Base-by-base conservation (phyloP, 2,888 invertebrate genomes). In the Morpho deidamia region DNA sequence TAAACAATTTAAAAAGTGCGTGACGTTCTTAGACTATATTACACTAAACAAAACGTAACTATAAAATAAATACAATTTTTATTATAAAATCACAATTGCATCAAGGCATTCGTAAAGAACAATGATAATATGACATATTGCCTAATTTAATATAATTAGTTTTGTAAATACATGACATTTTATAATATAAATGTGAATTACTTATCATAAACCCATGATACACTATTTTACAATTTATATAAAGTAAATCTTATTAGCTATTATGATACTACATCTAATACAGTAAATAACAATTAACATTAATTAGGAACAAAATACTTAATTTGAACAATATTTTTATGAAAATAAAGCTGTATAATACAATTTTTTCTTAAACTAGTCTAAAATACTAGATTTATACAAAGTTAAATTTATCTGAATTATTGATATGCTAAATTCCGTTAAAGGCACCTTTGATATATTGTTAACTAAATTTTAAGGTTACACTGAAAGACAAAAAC, bases 11-110 rank as follows among this genome's bases (percentile, higher is more conserved):
- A 81, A 75, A 79, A 75, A 73, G 56, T 62, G 54, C 57, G 56
- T 48, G 49, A 43, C 56, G 51, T 55, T 38, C 50, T 59, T 56
- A 59, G 47, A 43, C 14, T 59, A 55, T 43, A 48, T 34, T 55
- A 53, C 42, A 40, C 43, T 52, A 50, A 40, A 33, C 54, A 51
- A 37, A 56, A 59, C 49, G 40, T 59, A 53, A 51, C 51, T 55
- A 51, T 54, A 74, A 47, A 59, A 83, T 81, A 82, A 81, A 82
- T 83, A 81, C 70, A 76, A 55, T 58, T 68, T n/a, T 72, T 71
- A 67, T 70, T 68, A 63, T 67, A 65, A 69, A 75, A 81, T 83
- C 83, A 83, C 82, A 83, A 76, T 72, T 66, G 72, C 62, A 67
- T 74, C 63, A 82, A 83, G 79, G 79, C 81, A 76, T 74, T 68